These are phyloP conservation scores for Callorhinus ursinus DNA, from an alignment of 2,113 vertebrate species.

Conservation along the genomic window DNA sequence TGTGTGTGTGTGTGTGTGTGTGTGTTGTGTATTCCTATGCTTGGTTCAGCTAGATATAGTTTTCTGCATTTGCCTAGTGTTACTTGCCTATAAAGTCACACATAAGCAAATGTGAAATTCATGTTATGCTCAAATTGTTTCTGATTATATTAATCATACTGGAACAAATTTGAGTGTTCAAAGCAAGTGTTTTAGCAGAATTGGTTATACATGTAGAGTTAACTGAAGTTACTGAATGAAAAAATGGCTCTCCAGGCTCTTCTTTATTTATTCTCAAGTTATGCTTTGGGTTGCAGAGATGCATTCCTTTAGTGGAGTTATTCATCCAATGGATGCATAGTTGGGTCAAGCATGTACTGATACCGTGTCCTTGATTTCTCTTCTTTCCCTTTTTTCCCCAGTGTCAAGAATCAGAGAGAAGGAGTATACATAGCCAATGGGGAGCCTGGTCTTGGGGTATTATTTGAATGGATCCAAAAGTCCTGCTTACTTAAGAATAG, in stretches of 20 bases:
- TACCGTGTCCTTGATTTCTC: not conserved
- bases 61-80: not conserved
- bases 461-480: not conserved
- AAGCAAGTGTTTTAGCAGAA: not conserved
- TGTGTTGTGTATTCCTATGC: not conserved
- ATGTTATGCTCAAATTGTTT: not conserved
- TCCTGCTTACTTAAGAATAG: not conserved
- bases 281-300: not conserved
- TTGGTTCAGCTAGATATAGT: not conserved
- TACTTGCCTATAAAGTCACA: not conserved
- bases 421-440: not conserved
- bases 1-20: not conserved
- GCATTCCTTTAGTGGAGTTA: not conserved
- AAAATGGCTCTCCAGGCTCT: not conserved
- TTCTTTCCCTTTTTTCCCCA: not conserved
- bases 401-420: not conserved
- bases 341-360: not conserved
- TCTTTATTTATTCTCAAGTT: not conserved
- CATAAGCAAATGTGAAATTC: conserved; percentile 35
- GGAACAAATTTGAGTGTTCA: not conserved
- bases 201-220: not conserved
- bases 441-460: not conserved
- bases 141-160: not conserved
- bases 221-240: not conserved
- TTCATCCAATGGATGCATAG: not conserved